A percentile compares a stretch with the other conserved stretches of the same genome.
phyloP scores from a whole-genome alignment of 2,113 vertebrate genomes.

The Menidia beryllina region DNA sequence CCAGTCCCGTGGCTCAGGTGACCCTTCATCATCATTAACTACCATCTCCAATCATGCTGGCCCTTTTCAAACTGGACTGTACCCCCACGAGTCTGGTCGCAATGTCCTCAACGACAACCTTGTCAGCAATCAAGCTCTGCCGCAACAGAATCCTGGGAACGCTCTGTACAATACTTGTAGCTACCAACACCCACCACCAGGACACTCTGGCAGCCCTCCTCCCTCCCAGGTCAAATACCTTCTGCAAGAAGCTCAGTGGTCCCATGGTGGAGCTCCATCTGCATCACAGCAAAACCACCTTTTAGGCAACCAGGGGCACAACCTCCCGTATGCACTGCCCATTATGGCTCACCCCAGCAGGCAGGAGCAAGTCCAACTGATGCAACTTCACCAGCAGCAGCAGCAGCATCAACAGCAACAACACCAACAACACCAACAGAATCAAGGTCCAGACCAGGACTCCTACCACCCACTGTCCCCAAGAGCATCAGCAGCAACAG shows the following conservation, averaged over 20 bases:
- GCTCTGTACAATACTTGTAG: slow-evolving; percentile 85
- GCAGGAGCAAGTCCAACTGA: slow-evolving; percentile 92
- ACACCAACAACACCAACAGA: slow-evolving; percentile 73
- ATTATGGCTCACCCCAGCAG: slow-evolving; percentile 87
- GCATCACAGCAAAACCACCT: slow-evolving; percentile 87
- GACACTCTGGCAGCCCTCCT: slow-evolving; percentile 85
- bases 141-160: slow-evolving; percentile 86
- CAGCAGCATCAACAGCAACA: slow-evolving; percentile 80
- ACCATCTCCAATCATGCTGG: slow-evolving; percentile 82
- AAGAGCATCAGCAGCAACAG: slow-evolving; percentile 90
- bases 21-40: slow-evolving; percentile 83
- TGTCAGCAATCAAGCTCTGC: slow-evolving; percentile 86
- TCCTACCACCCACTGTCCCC: slow-evolving; percentile 90
- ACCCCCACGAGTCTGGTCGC: slow-evolving; percentile 86
- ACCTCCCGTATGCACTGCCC: slow-evolving; percentile 92
- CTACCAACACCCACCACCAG: slow-evolving; percentile 89
- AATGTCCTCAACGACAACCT: slow-evolving; percentile 84
- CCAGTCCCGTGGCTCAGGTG: slow-evolving; percentile 87
- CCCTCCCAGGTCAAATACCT: slow-evolving; percentile 91
- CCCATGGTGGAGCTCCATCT: slow-evolving; percentile 84
- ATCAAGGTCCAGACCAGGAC: slow-evolving; percentile 86
- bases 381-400: slow-evolving; percentile 93
- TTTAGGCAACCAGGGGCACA: slow-evolving; percentile 84
- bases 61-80: slow-evolving; percentile 78
- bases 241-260: slow-evolving; percentile 94